phyloP scores from a whole-genome alignment of 2,113 vertebrate species.

The Spea multiplicata region DNA sequence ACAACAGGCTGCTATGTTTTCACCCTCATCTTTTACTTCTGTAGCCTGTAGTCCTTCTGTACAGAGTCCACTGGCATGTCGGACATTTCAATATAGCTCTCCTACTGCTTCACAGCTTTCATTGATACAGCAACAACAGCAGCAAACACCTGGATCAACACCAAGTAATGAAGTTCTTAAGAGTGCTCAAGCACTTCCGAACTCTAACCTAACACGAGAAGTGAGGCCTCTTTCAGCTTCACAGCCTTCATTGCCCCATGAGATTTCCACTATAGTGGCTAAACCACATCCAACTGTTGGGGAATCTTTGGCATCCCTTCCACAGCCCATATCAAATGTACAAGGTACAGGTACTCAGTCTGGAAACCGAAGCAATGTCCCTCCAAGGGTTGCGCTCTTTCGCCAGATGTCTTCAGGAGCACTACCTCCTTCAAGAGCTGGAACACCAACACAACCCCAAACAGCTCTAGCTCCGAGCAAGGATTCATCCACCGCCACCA shows the following conservation, averaged over 20 bases:
- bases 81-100: constrained; percentile 92
- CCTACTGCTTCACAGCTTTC: constrained; percentile 90
- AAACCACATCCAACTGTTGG: constrained; percentile 84
- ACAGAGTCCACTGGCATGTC: constrained; percentile 84
- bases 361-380: constrained; percentile 73
- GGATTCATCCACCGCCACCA: constrained; percentile 77
- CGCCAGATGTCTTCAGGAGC: constrained; percentile 96
- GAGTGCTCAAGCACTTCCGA: constrained; percentile 87
- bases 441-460: constrained; percentile 53
- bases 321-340: constrained; percentile 66
- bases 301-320: constrained; percentile 85
- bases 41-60: constrained; percentile 84
- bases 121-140: constrained; percentile 75
- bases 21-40: constrained; percentile 85
- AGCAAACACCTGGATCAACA: constrained; percentile 66
- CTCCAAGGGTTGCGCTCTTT: constrained; percentile 86
- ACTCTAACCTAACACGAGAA: constrained; percentile 85
- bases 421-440: constrained; percentile 78
- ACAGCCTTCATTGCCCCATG: constrained; percentile 94
- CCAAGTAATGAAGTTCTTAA: constrained; percentile 84
- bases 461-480: constrained; percentile 65
- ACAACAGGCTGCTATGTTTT: constrained; percentile 76
- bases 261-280: constrained; percentile 75
- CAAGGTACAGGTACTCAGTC: constrained; percentile 71
- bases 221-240: constrained; percentile 94